phyloP scores from a whole-genome alignment of 2,797 vertebrate species.

The Gambelia wislizenii region DNA sequence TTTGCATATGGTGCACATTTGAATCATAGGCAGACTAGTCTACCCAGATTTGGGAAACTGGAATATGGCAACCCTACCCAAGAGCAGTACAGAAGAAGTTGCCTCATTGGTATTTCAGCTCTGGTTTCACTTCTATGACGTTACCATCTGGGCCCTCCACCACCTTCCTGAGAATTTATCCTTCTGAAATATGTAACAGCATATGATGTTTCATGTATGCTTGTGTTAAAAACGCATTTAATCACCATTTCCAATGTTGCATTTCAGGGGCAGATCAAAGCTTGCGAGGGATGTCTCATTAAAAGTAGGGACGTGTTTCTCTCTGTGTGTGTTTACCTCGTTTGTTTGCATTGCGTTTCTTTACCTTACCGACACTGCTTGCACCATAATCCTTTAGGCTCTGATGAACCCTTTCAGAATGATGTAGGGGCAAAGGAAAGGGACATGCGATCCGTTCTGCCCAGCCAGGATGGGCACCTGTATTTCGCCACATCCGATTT shows the following conservation, averaged over 20 bases:
- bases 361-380: not conserved
- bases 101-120: not conserved
- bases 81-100: not conserved
- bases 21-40: no score
- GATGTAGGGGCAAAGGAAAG: not conserved
- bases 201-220: not conserved
- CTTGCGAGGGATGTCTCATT: not conserved
- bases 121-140: not conserved
- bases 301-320: not conserved
- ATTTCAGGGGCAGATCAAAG: conserved; percentile 3
- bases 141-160: not conserved
- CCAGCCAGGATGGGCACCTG: not conserved
- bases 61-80: no score
- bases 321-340: not conserved
- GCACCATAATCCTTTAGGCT: not conserved
- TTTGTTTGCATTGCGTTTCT: not conserved
- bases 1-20: no score
- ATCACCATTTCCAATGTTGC: conserved; percentile 18
- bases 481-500: conserved; percentile 36
- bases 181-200: not conserved
- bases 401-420: not conserved
- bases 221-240: not conserved
- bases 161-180: not conserved
- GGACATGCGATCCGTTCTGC: not conserved
- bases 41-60: no score